Base-by-base conservation (phyloP, 2,113 vertebrate genomes). In the Mesocricetus auratus region DNA sequence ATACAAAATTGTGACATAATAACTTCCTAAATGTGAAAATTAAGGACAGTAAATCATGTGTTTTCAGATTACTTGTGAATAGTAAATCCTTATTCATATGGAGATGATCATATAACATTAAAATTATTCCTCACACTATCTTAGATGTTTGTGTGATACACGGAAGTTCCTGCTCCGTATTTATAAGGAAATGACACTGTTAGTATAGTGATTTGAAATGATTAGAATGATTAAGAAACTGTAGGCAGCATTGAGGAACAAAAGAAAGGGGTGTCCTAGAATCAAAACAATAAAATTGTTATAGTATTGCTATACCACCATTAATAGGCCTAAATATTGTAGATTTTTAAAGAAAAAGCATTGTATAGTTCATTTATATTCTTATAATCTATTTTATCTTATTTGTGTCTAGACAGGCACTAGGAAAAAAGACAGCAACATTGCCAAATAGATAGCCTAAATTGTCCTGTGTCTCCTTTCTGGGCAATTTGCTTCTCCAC, bases 371-470 rank as follows among this genome's bases (percentile, higher is more conserved):
- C 53, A 91, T 47, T 85, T 90, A 69, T 71, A 89, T 74, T 96
- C 71, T 92, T 94, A 58, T 91, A 91, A 89, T 95, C 68, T 93
- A 75, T 42, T 94, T 82, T 91, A 91, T 90, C 90, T 95, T 91
- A 92, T 92, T 75, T 96, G 68, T 91, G 56, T 91, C 95, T 96
- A 94, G 68, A 97, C 69, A 90, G 22, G 17, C 66, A 91, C 73
- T 89, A 9, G 73, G 42, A 62, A 86, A 96, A 77, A 90, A 78
- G 73, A 13, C n/a, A 26, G 6, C 4, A 78, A 8, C 33, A 39
- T 58, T 91, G 22, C 56, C 77, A 94, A 91, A n/a, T 82, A 93
- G 50, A 94, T 75, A 33, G 62, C 7, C 29, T 81, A 75, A 92
- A 92, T 91, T 93, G 74, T 62, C 79, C 90, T 95, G 68, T 62